Evolutionary conservation across 1,140 invertebrate genomes (phyloP).

Genomic region (Ctenoplectra terminalis): DNA sequence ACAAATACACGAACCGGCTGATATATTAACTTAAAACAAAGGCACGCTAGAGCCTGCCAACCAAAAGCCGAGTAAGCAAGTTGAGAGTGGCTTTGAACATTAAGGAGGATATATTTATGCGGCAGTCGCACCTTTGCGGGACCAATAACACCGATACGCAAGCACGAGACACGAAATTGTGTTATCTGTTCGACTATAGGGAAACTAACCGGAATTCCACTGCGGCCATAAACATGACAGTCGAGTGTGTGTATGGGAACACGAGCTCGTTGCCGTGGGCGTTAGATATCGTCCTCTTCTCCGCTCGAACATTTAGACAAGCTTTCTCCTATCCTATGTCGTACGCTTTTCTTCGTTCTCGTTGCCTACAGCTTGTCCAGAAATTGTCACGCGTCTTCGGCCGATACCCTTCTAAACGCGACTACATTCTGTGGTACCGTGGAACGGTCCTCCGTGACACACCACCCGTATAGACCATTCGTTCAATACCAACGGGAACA

Average conservation of each 20-base stretch:
- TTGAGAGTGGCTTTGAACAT: slow-evolving; percentile 65
- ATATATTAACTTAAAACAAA: slow-evolving; percentile 41
- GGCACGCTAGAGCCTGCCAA: too few relatives aligned
- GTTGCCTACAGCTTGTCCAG: background rate
- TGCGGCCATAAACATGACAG: slow-evolving; percentile 63
- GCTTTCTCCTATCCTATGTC: background rate
- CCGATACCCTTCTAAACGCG: background rate
- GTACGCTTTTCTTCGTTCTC: slow-evolving; percentile 1
- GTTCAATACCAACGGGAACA: background rate
- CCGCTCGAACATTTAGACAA: slow-evolving; percentile 42
- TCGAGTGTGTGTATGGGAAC: slow-evolving; percentile 19
- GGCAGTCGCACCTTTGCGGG: slow-evolving; percentile 36
- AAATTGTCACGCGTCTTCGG: slow-evolving; percentile 13
- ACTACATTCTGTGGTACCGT: background rate
- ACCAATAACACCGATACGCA: slow-evolving; percentile 60
- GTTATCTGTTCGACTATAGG: slow-evolving; percentile 60
- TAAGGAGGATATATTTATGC: slow-evolving; percentile 69
- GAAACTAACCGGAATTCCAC: slow-evolving; percentile 70
- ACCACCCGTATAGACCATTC: background rate
- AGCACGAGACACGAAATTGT: slow-evolving; percentile 59
- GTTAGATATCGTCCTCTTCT: slow-evolving; percentile 44
- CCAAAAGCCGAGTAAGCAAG: background rate
- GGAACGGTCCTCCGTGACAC: background rate
- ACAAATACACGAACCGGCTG: background rate
- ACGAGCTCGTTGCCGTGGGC: slow-evolving; percentile 42